phyloP scores from a whole-genome alignment of 2,888 invertebrate species.

The Acheta domesticus region DNA sequence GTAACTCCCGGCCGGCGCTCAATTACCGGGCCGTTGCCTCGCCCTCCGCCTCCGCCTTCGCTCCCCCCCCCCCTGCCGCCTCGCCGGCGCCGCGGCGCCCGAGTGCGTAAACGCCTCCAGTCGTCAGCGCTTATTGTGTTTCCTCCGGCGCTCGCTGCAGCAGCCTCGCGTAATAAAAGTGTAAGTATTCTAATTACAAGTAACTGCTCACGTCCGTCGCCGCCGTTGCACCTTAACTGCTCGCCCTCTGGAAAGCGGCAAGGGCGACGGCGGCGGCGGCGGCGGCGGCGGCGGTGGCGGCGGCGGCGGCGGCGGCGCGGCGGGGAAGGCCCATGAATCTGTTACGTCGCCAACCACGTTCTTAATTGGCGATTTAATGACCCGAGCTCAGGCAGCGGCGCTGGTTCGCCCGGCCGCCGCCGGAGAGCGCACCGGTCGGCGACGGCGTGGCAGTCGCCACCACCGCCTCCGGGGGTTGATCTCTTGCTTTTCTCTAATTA shows the following conservation, averaged over 20 bases:
- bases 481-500: slow-evolving; percentile 33
- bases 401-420: background rate
- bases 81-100: too few species aligned
- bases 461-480: slow-evolving; percentile 21
- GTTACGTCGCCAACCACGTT: slow-evolving; percentile 5
- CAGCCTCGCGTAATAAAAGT: background rate
- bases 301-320: too few species aligned
- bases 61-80: too few species aligned
- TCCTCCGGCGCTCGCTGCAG: background rate
- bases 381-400: background rate
- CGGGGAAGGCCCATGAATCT: background rate
- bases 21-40: too few species aligned
- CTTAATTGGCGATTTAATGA: slow-evolving; percentile 7
- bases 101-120: too few species aligned
- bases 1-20: too few species aligned
- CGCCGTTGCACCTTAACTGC: background rate
- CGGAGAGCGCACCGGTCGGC: background rate
- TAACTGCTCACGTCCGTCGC: background rate
- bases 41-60: too few species aligned
- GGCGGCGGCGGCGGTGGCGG: too few species aligned
- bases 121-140: too few species aligned
- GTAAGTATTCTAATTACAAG: background rate
- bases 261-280: too few species aligned
- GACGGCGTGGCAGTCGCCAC: background rate
- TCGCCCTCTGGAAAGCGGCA: background rate